Conservation (phyloP, 2,113 vertebrate genomes). For the Crocuta crocuta region DNA sequence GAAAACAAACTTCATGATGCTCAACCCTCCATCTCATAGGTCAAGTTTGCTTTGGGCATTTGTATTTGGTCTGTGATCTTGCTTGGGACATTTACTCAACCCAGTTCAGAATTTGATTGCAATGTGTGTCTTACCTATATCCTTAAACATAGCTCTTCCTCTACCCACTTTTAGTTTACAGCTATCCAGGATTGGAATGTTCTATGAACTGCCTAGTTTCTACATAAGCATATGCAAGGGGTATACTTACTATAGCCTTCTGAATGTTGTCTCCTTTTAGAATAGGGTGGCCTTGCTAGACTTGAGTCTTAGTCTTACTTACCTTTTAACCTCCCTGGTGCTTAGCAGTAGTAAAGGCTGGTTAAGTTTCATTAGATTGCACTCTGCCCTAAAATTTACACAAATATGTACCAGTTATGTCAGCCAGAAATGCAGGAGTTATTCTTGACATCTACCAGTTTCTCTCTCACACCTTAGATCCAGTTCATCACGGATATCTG, state of each 20-base stretch:
- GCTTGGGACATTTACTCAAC: neutral
- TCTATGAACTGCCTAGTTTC: neutral
- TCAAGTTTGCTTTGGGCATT: neutral
- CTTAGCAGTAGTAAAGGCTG: neutral
- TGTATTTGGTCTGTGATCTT: neutral
- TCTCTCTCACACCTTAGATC: neutral
- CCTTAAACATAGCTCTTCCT: neutral
- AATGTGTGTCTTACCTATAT: neutral
- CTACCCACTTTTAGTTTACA: neutral
- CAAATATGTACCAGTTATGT: neutral
- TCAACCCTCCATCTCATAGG: neutral
- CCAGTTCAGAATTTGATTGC: neutral
- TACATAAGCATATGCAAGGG: neutral
- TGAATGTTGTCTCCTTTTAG: neutral
- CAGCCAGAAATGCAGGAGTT: neutral
- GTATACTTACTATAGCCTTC: neutral
- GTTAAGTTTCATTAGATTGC: neutral
- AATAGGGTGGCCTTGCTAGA: neutral
- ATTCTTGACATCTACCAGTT: neutral
- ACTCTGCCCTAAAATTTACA: neutral
- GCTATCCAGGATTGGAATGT: neutral
- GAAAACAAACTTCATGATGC: neutral
- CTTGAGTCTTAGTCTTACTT: neutral
- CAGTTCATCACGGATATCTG: neutral
- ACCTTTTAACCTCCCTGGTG: neutral